Conservation (phyloP, 2,888 invertebrate genomes). For the Caenorhabditis angaria region DNA sequence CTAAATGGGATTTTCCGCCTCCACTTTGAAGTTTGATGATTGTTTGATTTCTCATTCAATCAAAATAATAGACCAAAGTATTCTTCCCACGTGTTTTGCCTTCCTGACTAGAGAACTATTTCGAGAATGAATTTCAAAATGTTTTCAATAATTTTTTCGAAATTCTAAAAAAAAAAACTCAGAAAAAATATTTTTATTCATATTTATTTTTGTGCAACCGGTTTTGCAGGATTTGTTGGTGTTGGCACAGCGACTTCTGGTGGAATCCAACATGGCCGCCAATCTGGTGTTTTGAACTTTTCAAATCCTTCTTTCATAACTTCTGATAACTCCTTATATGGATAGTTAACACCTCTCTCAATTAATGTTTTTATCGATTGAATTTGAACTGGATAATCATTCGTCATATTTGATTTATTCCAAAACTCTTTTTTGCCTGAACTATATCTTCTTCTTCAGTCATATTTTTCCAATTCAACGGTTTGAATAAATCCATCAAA, state of each 20-base stretch:
- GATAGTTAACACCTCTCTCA: neutral
- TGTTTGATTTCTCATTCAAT: no score
- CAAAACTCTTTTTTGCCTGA: conserved; percentile 11
- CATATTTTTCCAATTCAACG: conserved; percentile 11
- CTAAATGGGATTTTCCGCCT: no score
- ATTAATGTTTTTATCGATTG: conserved; percentile 10
- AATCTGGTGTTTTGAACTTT: neutral
- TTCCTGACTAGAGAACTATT: no score
- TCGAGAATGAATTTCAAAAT: no score
- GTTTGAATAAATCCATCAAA: conserved; percentile 24
- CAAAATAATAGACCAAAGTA: no score
- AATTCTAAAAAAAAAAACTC: no score
- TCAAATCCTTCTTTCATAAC: neutral
- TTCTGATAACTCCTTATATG: neutral
- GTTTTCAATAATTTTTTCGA: no score
- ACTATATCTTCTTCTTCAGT: neutral
- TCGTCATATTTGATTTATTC: neutral
- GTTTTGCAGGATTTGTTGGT: neutral
- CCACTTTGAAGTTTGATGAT: no score
- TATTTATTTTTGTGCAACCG: neutral
- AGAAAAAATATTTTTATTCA: no score
- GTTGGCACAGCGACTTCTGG: neutral
- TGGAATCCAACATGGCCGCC: neutral
- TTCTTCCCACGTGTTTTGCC: no score
- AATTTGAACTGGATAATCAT: conserved; percentile 17